phyloP scores from a whole-genome alignment of 2,888 invertebrate genomes.

The Epiperipatus broadwayi region DNA sequence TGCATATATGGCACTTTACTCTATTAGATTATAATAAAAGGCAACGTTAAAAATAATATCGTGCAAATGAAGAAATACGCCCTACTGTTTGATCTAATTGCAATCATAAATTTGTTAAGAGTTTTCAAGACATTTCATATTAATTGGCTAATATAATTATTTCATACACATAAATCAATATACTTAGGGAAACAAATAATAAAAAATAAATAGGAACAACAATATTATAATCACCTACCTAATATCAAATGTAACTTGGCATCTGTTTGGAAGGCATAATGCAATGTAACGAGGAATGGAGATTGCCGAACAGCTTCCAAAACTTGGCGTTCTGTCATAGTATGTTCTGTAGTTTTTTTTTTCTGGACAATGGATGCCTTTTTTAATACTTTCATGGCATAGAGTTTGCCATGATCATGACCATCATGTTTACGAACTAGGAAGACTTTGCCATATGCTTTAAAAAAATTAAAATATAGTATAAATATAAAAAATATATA shows the following conservation, averaged over 20 bases:
- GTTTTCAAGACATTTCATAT: no score
- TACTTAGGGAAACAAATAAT: no score
- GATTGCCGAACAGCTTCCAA: constrained; percentile 81
- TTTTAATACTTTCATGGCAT: constrained; percentile 95
- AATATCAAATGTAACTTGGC: constrained; percentile 87
- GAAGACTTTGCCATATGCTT: constrained; percentile 81
- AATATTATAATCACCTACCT: constrained; percentile 64
- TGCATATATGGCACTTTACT: no score
- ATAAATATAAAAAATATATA: no score
- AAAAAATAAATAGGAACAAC: not conserved
- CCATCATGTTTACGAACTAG: constrained; percentile 75
- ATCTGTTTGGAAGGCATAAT: constrained; percentile 96
- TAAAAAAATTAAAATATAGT: no score
- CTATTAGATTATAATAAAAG: no score
- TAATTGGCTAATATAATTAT: no score
- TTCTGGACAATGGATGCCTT: constrained; percentile 85
- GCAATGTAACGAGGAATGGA: constrained; percentile 86
- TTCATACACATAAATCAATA: no score
- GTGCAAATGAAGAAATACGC: no score
- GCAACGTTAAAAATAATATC: no score
- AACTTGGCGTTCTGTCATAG: constrained; percentile 87
- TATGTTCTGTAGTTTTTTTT: constrained; percentile 88
- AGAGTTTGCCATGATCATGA: constrained; percentile 62
- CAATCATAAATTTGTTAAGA: no score
- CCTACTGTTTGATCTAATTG: no score